Evolutionary conservation across 2,797 vertebrate species (phyloP), one percentile per base, ranked within the genome.

Genomic region (Calcarius lapponicus): DNA sequence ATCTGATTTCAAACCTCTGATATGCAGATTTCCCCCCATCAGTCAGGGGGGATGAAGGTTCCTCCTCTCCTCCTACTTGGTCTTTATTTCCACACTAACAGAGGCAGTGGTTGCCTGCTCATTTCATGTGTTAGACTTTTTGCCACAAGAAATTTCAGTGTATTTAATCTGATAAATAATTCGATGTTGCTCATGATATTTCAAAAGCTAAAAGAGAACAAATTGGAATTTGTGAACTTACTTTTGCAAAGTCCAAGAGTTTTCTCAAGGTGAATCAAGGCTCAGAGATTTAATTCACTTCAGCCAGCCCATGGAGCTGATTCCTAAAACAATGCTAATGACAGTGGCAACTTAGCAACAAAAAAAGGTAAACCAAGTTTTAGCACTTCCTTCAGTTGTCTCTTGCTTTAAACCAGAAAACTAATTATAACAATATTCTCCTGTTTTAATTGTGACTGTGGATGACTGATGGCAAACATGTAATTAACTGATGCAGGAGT

Each of bases 401-500:
- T 96, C 86, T 96, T 95, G 97, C 88, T 97, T 95, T 97, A 88
- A 90, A 96, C 61, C 88, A 94, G 91, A 96, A 97, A 97, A 96
- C 95, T 97, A 98, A 97, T 97, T 97, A 95, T 97, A 93, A 96
- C 74, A 97, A 95, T 97, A 97, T 97, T 97, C 95, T 97, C 75
- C 58, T 94, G 91, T 95, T 97, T 97, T 97, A 98, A 97, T 97
- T 95, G 95, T 95, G 95, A 36, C 91, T 96, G 48, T 69, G 88
- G 86, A 90, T 97, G 97, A 97, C 96, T 97, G 95, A 96, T 96
- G 91, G 96, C 92, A 97, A 97, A 96, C 92, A 93, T 96, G 93
- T 96, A 97, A 98, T 98, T 98, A 98, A 98, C 96, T 97, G 97
- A 96, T 93, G 97, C 91, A 96, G 89, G 90, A 97, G 94, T 97